Percentiles rank a stretch among this genome's conserved stretches.
Conservation (phyloP, 2,888 invertebrate species). For the Slavum lentiscoides region DNA sequence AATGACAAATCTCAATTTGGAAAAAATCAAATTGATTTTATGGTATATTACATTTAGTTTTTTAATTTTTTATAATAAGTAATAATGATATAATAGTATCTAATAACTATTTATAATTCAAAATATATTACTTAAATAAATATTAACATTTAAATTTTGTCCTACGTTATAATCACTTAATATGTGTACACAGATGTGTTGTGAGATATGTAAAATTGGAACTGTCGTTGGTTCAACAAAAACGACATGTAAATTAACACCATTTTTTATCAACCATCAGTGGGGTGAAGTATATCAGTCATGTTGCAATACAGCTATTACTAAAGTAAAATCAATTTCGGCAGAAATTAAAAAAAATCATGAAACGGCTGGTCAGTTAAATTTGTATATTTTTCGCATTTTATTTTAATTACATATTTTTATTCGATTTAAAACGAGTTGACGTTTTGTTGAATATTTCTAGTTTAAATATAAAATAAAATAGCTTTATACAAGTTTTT, state of each 20-base stretch:
- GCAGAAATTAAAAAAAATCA: not conserved
- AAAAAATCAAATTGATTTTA: conserved; percentile 39
- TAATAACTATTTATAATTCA: too few species aligned
- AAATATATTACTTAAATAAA: too few species aligned
- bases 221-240: conserved; percentile 59
- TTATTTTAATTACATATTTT: too few species aligned
- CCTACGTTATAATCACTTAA: not conserved
- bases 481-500: too few species aligned
- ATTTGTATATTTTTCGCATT: not conserved
- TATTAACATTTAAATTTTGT: too few species aligned
- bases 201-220: conserved; percentile 67
- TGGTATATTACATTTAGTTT: not conserved
- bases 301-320: conserved; percentile 64
- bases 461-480: too few species aligned
- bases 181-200: conserved; percentile 63
- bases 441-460: too few species aligned
- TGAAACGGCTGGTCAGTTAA: not conserved
- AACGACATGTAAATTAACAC: conserved; percentile 59
- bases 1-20: not conserved
- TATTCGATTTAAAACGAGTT: too few species aligned
- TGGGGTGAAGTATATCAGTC: conserved; percentile 67
- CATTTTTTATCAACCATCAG: conserved; percentile 63
- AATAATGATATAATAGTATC: too few species aligned
- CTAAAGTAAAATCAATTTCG: not conserved
- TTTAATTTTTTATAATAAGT: not conserved